Evolutionary conservation across 2,797 vertebrate species (phyloP).

Genomic region (Cossypha niveicapilla): DNA sequence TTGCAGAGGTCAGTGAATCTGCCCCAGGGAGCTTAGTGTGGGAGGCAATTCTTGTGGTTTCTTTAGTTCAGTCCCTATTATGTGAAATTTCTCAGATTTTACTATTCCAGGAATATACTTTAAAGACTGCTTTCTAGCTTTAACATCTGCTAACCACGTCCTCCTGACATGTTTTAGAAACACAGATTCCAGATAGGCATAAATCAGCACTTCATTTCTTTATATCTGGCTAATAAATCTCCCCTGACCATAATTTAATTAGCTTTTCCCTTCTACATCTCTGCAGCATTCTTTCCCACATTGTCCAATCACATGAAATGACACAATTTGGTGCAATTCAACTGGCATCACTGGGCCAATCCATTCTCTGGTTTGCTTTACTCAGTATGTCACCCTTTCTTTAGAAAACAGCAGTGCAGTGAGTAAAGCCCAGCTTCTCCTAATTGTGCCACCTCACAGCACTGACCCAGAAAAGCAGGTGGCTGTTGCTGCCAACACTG

Average conservation of each 20-base stretch:
- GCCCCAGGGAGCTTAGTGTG: not conserved
- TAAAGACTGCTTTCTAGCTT: not conserved
- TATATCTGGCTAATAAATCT: not conserved
- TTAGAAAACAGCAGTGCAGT: not conserved
- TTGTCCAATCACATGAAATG: not conserved
- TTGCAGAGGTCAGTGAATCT: constrained; percentile 3
- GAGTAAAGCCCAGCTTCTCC: not conserved
- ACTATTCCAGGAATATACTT: not conserved
- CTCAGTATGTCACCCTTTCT: not conserved
- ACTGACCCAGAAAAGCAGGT: not conserved
- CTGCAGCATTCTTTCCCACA: not conserved
- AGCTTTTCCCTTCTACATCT: not conserved
- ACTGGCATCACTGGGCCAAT: not conserved
- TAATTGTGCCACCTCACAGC: not conserved
- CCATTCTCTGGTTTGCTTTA: not conserved
- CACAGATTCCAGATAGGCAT: not conserved
- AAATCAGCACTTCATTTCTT: not conserved
- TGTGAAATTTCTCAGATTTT: not conserved
- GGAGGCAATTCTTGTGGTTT: not conserved
- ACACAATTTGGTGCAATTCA: not conserved
- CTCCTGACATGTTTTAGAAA: not conserved
- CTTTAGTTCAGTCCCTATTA: not conserved
- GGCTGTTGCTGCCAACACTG: not conserved
- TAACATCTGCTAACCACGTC: not conserved
- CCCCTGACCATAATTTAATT: not conserved